Evolutionary conservation across 2,113 vertebrate species (phyloP), one percentile per base, ranked within the genome.

Genomic region (Percopsis transmontana): DNA sequence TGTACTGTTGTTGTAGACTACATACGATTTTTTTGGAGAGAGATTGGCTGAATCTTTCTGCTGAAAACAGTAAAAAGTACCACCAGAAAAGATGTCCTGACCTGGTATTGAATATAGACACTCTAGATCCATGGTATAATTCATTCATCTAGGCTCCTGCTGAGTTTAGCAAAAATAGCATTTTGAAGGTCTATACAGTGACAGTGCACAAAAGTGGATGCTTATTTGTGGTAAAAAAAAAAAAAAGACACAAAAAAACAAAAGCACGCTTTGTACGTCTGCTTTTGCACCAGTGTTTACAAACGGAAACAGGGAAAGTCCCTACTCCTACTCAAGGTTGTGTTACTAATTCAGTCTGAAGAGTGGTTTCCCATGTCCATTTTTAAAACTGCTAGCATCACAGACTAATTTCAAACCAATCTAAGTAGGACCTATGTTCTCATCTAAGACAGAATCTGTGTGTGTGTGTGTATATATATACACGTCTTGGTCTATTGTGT

Each of bases 301-400:
- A 27, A 80, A 47, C 14, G 7, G 6, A 84, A 67, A 18, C 21
- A 69, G 85, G 82, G 82, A 60, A 86, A 85, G 70, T 71, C 77
- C 87, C 83, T 64, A 0, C 19, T 66, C 51, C 5, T 19, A 63
- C 13, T 38, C 11, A 12, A 44, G n/a, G 64, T 41, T 57, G 5
- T 54, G 61, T 69, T 80, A 62, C 74, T 76, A 80, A 66, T 80
- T 76, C 50, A 68, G 73, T 56, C 55, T 65, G n/a, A 20, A 64
- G 27, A 57, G 71, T 68, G 69, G 75, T 60, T 82, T 85, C 68
- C 73, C 48, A 20, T 18, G 42, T 0, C 1, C 1, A 58, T 52
- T 58, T 79, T 71, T 58, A 56, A 8, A n/a, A 62, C 45, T 47
- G 51, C 2, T 64, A 3, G 14, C 51, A 39, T 53, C 9, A 64